Evolutionary conservation across 2,797 vertebrate species (phyloP).

Genomic region (Cossypha heuglini): DNA sequence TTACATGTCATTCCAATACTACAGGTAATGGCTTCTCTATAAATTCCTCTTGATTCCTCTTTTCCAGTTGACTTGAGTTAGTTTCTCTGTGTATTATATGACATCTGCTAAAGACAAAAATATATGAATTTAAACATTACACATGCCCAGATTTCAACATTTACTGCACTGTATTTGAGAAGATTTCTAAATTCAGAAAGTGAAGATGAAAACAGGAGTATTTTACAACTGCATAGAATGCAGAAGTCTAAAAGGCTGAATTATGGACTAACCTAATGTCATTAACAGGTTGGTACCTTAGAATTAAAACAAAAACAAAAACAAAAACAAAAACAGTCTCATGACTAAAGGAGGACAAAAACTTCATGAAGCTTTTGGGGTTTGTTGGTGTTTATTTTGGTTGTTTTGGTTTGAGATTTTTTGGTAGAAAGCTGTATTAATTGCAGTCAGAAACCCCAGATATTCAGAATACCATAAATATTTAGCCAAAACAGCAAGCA

Average conservation of each 20-base stretch:
- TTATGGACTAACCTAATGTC: not conserved
- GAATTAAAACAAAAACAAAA: not conserved
- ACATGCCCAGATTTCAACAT: not conserved
- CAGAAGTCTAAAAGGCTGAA: not conserved
- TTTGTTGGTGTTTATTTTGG: not conserved
- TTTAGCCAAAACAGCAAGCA: not conserved
- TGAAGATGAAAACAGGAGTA: not conserved
- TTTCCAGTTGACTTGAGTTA: not conserved
- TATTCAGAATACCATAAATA: not conserved
- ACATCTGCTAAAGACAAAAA: not conserved
- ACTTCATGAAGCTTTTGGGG: not conserved
- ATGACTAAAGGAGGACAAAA: not conserved
- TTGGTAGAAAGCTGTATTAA: not conserved
- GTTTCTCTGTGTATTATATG: not conserved
- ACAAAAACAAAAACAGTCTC: accelerated
- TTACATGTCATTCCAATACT: too few species aligned
- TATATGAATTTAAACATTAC: not conserved
- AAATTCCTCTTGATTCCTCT: not conserved
- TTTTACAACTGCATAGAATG: not conserved
- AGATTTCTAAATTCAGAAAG: not conserved
- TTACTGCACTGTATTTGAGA: not conserved
- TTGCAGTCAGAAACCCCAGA: not conserved
- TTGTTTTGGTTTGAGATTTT: not conserved
- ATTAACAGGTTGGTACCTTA: not conserved
- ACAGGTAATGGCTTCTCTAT: too few species aligned